Evolutionary conservation across 2,888 invertebrate genomes (phyloP), one percentile per base, ranked within the genome.

Genomic region (Melinaea marsaeus): DNA sequence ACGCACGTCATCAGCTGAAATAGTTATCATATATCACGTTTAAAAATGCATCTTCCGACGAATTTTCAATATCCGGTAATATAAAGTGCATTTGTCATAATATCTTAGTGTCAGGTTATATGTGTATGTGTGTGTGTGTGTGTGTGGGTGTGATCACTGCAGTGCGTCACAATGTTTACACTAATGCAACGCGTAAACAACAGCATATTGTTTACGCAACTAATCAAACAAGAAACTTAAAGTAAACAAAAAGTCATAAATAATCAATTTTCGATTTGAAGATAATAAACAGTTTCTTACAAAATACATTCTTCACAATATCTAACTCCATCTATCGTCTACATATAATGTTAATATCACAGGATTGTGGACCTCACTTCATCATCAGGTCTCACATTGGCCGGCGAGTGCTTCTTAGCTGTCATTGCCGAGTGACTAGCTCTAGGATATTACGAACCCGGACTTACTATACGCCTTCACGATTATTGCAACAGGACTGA

Each of bases 331-430:
- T 61, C 67, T 69, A 69, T 55, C 57, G 56, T 59, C 65, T 68
- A 69, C 59, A 42, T 64, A 66, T 69, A 64, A 64, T 57, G 72
- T 75, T 79, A 83, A 79, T 82, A 83, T 83, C 84, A 83, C 81
- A 79, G 78, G 79, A 77, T 74, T 70, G 69, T 68, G 72, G 74
- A 78, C 77, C 75, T 64, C 62, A 60, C 68, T 70, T 61, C 58
- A 35, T 72, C 58, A 58, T 55, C 47, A 65, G 63, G 67, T 67
- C 67, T 55, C 67, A 65, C 65, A 60, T 65, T 65, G 61, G 65
- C 63, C 58, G 54, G 62, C 58, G 9, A 42, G 42, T 51, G 32
- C 51, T 51, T 51, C 51, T 32, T 42, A 42, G 37, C 42, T 57
- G 11, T 11, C 13, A 42, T 56, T 35, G 22, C 11, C 55, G n/a